Conservation (phyloP, 2,888 invertebrate species). For the Leptinotarsa juncta region DNA sequence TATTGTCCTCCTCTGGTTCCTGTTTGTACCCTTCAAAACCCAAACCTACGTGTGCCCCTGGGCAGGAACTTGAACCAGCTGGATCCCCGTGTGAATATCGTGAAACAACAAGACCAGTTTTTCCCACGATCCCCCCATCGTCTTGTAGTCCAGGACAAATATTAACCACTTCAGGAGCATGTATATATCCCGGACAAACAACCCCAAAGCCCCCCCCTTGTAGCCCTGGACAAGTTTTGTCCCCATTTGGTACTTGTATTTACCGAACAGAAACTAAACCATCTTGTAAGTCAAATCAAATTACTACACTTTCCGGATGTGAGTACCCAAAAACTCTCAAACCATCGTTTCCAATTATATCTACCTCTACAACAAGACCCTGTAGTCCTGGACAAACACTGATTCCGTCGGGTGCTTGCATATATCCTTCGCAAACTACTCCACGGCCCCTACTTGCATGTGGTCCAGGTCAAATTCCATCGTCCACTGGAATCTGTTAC, state of each 20-base stretch:
- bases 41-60: constrained; percentile 33
- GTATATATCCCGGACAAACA: constrained; percentile 36
- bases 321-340: constrained; percentile 39
- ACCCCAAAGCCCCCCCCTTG: constrained; percentile 28
- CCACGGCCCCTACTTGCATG: constrained; percentile 35
- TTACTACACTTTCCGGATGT: constrained; percentile 37
- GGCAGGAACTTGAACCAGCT: constrained; percentile 35
- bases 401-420: constrained; percentile 29
- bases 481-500: constrained; percentile 29
- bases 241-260: constrained; percentile 42
- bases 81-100: constrained; percentile 40
- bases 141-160: constrained; percentile 39
- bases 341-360: constrained; percentile 25
- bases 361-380: constrained; percentile 56
- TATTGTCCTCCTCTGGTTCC: constrained; percentile 41
- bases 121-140: constrained; percentile 9
- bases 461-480: constrained; percentile 28
- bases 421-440: constrained; percentile 39
- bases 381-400: constrained; percentile 40
- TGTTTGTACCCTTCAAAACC: constrained; percentile 39
- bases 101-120: constrained; percentile 32
- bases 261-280: constrained; percentile 29
- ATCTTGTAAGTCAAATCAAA: constrained; percentile 39
- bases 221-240: constrained; percentile 39
- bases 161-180: constrained; percentile 29